Conservation (phyloP, 2,888 invertebrate species). For the Eucera pruinosa region DNA sequence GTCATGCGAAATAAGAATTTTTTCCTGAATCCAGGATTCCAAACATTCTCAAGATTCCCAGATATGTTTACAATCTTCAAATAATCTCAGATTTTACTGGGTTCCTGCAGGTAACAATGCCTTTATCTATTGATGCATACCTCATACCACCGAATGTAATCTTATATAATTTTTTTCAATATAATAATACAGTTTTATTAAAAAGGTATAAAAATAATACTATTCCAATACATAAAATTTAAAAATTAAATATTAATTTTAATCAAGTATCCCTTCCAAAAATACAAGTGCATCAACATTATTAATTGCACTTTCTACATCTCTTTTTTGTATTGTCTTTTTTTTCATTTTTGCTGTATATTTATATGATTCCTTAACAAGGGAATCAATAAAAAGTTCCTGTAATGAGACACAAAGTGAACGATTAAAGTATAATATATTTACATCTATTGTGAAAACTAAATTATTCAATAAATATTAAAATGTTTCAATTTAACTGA, state of each 20-base stretch:
- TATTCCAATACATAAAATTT: not conserved
- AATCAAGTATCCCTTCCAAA: slow-evolving; percentile 91
- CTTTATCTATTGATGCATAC: no score
- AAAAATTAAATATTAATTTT: not conserved
- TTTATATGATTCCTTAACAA: slow-evolving; percentile 91
- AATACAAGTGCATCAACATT: slow-evolving; percentile 92
- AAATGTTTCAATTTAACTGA: no score
- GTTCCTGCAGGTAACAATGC: no score
- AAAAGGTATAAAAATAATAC: slow-evolving; percentile 20
- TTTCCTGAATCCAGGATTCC: no score
- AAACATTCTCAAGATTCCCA: no score
- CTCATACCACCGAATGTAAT: no score
- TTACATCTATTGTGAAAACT: not conserved
- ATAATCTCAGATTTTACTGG: no score
- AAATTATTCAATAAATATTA: not conserved
- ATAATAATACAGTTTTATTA: slow-evolving; percentile 2
- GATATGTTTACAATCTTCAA: no score
- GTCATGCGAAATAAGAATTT: no score
- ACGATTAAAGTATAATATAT: slow-evolving; percentile 7
- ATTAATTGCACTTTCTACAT: slow-evolving; percentile 92
- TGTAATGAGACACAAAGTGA: slow-evolving; percentile 82
- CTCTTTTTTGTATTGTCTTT: slow-evolving; percentile 93
- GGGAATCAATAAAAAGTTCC: slow-evolving; percentile 94
- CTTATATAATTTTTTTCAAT: not conserved
- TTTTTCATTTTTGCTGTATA: slow-evolving; percentile 91